A percentile compares a stretch with the other conserved stretches of the same genome.
Conservation (phyloP, 2,113 vertebrate genomes). For the Saimiri boliviensis region DNA sequence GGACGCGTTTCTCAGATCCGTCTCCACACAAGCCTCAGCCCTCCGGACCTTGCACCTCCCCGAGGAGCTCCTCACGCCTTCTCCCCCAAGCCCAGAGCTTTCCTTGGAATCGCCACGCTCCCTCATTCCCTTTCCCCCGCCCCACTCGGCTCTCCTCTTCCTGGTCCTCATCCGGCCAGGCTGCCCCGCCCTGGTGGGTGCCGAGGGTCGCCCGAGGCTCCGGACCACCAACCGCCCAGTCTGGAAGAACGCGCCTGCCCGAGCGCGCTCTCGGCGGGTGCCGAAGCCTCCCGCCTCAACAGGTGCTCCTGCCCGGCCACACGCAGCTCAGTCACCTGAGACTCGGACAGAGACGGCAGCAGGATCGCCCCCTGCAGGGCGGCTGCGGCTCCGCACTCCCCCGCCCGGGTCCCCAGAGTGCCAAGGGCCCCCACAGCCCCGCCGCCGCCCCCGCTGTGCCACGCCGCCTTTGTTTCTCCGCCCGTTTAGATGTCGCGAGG, state of each 20-base stretch:
- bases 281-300: constrained; percentile 60
- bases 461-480: constrained; percentile 28
- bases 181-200: neutral
- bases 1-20: neutral
- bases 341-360: neutral
- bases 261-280: neutral
- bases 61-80: neutral
- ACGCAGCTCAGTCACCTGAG: neutral
- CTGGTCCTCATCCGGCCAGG: neutral
- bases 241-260: neutral
- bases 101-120: neutral
- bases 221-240: neutral
- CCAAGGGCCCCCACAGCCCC: neutral
- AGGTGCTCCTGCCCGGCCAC: constrained; percentile 60
- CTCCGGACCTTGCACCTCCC: neutral
- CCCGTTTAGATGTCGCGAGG: neutral
- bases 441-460: neutral
- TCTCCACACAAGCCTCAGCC: neutral
- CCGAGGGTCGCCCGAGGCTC: neutral
- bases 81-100: neutral
- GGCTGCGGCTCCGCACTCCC: neutral
- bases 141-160: neutral
- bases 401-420: neutral
- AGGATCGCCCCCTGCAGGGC: constrained; percentile 67
- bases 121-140: neutral